Evolutionary conservation across 2,888 invertebrate genomes (phyloP), one percentile per base, ranked within the genome.

Genomic region (Cephonodes hylas): DNA sequence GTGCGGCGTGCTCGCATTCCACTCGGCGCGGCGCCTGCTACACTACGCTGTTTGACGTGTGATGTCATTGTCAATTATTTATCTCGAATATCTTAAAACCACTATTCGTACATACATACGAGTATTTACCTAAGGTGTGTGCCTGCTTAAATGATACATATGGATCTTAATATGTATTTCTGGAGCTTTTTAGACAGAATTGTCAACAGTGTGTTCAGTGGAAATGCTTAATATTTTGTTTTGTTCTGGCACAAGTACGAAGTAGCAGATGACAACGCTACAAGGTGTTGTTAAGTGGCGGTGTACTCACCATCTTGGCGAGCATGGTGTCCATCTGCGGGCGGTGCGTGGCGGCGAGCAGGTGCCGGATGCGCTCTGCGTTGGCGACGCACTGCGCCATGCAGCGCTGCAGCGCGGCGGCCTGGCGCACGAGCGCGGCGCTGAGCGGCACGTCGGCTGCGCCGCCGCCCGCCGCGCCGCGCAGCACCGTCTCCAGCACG

Each of bases 311-410:
- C 93, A 93, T 93, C 72, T 92, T 93, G 53, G 88, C 89, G 65
- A 93, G 89, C 86, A 93, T 77, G 66, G 84, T 76, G 76, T 93
- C 93, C 93, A 93, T 93, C 78, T 90, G 88, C 59, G 91, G 90
- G 69, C 83, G 89, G 70, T 92, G 91, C 48, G 87, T 77, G 70
- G 86, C 86, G 60, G 89, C 79, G 66, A 93, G 84, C 75, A 89
- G 82, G 42, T 83, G 82, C 1, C 92, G 86, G 74, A 93, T 93
- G 68, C 85, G 81, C 61, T 84, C 73, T 7, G 93, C 92, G 84
- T 93, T 91, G 75, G 84, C 84, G 25, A 93, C 89, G 80, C 92
- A 91, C 79, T 91, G 90, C 73, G 88, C 85, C 87, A 93, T 93
- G 84, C 89, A 87, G 79, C 88, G 87, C 80, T 90, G 91, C 81